phyloP scores from a whole-genome alignment of 2,888 invertebrate genomes.

The Euphydryas editha region DNA sequence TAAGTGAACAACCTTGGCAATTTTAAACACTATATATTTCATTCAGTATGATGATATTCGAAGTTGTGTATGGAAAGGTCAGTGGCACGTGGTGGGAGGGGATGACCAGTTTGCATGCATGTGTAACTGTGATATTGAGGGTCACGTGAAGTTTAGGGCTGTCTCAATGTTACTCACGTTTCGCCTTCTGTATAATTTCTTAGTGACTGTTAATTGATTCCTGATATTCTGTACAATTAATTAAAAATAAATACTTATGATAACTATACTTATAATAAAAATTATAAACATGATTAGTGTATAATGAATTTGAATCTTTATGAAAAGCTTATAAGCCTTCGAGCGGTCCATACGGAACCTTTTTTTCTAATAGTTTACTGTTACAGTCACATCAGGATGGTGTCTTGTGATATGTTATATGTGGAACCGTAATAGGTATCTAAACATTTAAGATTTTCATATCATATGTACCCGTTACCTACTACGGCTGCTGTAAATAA shows the following conservation, averaged over 20 bases:
- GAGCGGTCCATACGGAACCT: too few species aligned
- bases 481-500: too few species aligned
- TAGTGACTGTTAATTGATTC: background rate
- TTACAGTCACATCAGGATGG: too few species aligned
- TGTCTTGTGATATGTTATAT: too few species aligned
- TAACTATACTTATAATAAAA: too few species aligned
- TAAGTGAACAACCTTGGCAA: slow-evolving; percentile 5
- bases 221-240: background rate
- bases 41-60: slow-evolving; percentile 1
- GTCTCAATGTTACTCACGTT: background rate
- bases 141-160: slow-evolving; percentile 4
- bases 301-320: too few species aligned
- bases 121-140: background rate
- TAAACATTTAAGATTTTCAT: too few species aligned
- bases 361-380: too few species aligned
- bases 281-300: too few species aligned
- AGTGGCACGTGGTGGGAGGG: background rate
- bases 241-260: background rate
- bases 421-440: too few species aligned
- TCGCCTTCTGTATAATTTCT: background rate
- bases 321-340: too few species aligned
- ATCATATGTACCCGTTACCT: too few species aligned
- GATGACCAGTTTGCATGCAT: background rate
- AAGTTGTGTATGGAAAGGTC: background rate
- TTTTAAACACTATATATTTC: background rate